Conservation (phyloP, 2,113 vertebrate genomes). For the Microtus pennsylvanicus region DNA sequence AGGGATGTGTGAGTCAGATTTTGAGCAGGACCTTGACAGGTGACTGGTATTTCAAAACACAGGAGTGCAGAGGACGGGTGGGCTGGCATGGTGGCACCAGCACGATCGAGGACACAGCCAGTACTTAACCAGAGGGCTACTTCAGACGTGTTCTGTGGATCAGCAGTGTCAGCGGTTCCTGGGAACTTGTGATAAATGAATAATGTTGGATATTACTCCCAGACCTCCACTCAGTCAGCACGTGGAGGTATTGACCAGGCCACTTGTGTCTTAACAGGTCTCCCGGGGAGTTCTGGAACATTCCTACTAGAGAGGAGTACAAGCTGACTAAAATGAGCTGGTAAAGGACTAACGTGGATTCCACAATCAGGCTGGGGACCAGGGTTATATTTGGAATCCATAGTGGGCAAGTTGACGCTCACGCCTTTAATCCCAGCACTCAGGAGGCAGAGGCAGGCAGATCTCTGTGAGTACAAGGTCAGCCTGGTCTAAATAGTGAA, state of each 20-base stretch:
- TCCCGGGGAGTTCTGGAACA: neutral
- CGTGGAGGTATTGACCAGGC: fast-evolving
- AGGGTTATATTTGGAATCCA: neutral
- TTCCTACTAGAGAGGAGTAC: neutral
- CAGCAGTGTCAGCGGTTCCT: neutral
- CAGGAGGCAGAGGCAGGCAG: neutral
- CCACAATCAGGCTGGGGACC: neutral
- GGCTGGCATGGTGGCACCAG: fast-evolving
- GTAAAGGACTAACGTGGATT: neutral
- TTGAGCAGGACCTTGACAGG: neutral
- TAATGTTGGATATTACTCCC: neutral
- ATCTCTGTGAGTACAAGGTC: neutral
- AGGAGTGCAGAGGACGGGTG: neutral
- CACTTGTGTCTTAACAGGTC: neutral
- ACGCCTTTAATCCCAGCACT: neutral
- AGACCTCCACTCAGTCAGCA: neutral
- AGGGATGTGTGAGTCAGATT: neutral
- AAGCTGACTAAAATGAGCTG: neutral
- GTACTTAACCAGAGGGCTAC: neutral
- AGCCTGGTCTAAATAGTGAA: neutral
- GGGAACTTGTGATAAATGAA: neutral
- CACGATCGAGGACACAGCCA: neutral
- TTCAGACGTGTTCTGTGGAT: neutral
- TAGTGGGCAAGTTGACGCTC: neutral
- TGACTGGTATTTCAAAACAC: neutral